Evolutionary conservation across 1,140 invertebrate species (phyloP), one percentile per base, ranked within the genome.

Genomic region (Caligus rogercresseyi): DNA sequence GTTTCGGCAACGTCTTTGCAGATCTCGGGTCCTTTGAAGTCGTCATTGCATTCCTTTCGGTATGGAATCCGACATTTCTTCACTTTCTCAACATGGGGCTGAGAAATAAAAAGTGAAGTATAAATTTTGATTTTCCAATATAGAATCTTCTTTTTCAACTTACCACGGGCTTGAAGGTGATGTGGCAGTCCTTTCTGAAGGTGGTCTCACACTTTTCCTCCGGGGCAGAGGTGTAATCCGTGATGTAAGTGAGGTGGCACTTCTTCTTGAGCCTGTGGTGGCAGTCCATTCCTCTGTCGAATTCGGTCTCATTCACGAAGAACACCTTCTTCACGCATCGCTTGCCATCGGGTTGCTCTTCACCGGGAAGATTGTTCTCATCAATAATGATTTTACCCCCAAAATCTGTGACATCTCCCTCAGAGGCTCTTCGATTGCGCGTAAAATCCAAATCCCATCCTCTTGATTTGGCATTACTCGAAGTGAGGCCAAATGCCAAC

Each of bases 81-180:
- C 13, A 57, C 55, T 11, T 21, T 4, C 16, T 13, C 55, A 21
- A 15, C n/a, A n/a, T 11, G n/a, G 31, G 31, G 31, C 31, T 43
- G n/a, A n/a, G n/a, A 43, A 43, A 11, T 11, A 43, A 11, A 7
- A 11, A 7, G 7, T n/a, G 7, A 11, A 43, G 31, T 43, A 11
- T 43, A 43, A 11, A 11, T 43, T 43, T n/a, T n/a, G n/a, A n/a
- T n/a, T n/a, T n/a, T n/a, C n/a, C n/a, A n/a, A n/a, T n/a, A n/a
- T n/a, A n/a, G n/a, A n/a, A n/a, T n/a, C n/a, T n/a, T n/a, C n/a
- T n/a, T n/a, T n/a, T 43, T 7, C 7, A 43, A 19, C 55, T 25
- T 57, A 57, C 55, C 55, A 57, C 23, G 19, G 53, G 3, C 53
- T 54, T 54, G 53, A 16, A 54, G 13, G 53, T 54, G 19, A 54